These are phyloP conservation scores for Corydoras sp. DNA, from an alignment of 2,113 vertebrate species.

Conservation along the genomic window DNA sequence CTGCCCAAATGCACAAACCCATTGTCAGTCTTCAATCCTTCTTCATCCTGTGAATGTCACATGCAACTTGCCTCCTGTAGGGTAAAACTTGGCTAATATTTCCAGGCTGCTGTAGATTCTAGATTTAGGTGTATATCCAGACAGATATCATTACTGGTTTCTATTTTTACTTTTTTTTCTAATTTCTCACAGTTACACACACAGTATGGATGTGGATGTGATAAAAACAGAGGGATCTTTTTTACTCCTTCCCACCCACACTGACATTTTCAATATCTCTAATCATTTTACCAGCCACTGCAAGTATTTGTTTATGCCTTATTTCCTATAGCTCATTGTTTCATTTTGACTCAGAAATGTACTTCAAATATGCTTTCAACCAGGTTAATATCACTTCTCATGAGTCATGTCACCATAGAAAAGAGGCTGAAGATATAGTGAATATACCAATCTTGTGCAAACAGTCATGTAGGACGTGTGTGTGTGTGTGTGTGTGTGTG, in stretches of 20 bases:
- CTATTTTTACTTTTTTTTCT: neutral
- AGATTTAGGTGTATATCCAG: neutral
- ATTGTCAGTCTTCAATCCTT: neutral
- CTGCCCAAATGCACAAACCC: neutral
- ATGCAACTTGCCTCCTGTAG: too few relatives aligned
- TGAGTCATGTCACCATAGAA: neutral
- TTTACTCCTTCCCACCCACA: slow-evolving; percentile 33
- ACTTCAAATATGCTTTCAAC: slow-evolving; percentile 19
- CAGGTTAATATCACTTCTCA: slow-evolving; percentile 16
- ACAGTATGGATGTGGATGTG: slow-evolving; percentile 11
- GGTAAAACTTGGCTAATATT: too few relatives aligned
- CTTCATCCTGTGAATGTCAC: too few relatives aligned
- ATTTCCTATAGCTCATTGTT: slow-evolving; percentile 38
- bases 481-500: too few relatives aligned
- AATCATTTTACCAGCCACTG: slow-evolving; percentile 11
- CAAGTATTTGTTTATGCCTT: slow-evolving; percentile 37
- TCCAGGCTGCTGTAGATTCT: too few relatives aligned
- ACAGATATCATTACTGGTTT: neutral
- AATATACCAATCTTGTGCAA: neutral
- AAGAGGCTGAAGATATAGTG: neutral
- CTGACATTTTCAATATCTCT: slow-evolving; percentile 43
- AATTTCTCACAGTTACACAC: slow-evolving; percentile 1
- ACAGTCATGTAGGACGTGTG: too few relatives aligned
- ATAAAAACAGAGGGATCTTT: slow-evolving; percentile 26
- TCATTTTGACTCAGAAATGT: slow-evolving; percentile 36